These are phyloP conservation scores for Alca torda DNA, from an alignment of 2,797 vertebrate genomes.

Conservation along the genomic window DNA sequence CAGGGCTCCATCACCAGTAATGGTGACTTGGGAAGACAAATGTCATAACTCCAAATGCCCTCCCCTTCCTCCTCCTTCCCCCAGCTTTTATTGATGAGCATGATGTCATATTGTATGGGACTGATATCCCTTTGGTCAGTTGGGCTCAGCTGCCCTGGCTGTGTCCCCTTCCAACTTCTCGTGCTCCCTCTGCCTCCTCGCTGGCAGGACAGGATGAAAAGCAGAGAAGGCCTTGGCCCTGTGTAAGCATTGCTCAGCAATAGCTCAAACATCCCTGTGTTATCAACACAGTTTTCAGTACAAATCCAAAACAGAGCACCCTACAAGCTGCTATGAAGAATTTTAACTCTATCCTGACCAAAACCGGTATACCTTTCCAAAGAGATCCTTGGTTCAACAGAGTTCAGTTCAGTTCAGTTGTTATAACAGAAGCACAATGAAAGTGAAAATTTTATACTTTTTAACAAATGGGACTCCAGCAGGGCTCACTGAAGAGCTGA, in stretches of 20 bases:
- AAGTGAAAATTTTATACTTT: neutral
- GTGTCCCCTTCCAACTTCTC: neutral
- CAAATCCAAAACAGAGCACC: neutral
- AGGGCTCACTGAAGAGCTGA: neutral
- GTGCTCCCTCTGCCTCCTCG: rapidly evolving
- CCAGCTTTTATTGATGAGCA: neutral
- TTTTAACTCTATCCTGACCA: neutral
- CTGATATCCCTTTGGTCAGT: rapidly evolving
- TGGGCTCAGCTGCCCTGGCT: neutral
- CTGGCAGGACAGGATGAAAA: neutral
- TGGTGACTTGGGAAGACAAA: neutral
- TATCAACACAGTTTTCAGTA: neutral
- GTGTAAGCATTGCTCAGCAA: neutral
- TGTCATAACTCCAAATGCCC: rapidly evolving
- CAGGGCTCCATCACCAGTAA: rapidly evolving
- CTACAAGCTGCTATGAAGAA: rapidly evolving
- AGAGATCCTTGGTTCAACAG: neutral
- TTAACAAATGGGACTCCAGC: neutral
- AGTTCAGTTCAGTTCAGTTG: neutral
- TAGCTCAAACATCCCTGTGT: rapidly evolving
- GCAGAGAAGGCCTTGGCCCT: neutral
- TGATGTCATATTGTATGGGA: rapidly evolving
- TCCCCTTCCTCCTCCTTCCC: neutral
- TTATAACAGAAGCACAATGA: neutral
- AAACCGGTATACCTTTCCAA: neutral